These are phyloP conservation scores for Piscicola geometra DNA, from an alignment of 2,888 invertebrate species.

Conservation along the genomic window DNA sequence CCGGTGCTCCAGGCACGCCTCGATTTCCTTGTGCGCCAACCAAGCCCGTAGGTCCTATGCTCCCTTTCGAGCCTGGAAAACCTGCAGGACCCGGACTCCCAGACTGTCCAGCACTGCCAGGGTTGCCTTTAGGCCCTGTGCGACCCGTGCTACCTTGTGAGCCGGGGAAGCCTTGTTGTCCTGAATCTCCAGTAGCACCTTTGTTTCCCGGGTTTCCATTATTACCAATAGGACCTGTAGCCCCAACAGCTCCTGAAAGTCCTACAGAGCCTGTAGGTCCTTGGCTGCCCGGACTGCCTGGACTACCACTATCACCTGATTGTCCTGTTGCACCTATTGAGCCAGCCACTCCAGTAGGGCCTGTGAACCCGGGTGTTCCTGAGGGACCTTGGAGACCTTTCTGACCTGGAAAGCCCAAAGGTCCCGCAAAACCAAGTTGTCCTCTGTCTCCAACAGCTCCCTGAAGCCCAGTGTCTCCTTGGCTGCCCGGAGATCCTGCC, in stretches of 20 bases:
- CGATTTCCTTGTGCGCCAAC: conserved; percentile 32
- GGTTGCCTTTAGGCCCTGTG: conserved; percentile 16
- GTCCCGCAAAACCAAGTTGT: conserved; percentile 29
- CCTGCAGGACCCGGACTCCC: conserved; percentile 16
- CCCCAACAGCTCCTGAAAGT: not conserved
- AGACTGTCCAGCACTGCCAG: conserved; percentile 21
- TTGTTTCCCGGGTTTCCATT: conserved; percentile 37
- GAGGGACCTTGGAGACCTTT: not conserved
- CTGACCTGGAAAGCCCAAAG: not conserved
- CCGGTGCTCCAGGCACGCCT: conserved; percentile 37
- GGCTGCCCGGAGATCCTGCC: not conserved
- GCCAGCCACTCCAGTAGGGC: conserved; percentile 11
- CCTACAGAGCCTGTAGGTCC: conserved; percentile 16
- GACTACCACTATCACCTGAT: conserved; percentile 22
- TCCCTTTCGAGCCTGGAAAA: conserved; percentile 3
- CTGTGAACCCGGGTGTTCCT: not conserved
- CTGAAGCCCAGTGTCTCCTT: not conserved
- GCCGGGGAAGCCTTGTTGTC: conserved; percentile 37
- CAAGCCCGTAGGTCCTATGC: conserved; percentile 1
- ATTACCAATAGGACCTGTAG: not conserved
- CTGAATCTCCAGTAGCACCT: conserved; percentile 39
- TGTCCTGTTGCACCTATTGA: conserved; percentile 13
- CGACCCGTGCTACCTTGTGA: conserved; percentile 34
- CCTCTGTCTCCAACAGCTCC: conserved; percentile 25
- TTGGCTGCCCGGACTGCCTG: not conserved